Evolutionary conservation across 2,113 vertebrate genomes (phyloP), one percentile per base, ranked within the genome.

Genomic region (Origma solitaria): DNA sequence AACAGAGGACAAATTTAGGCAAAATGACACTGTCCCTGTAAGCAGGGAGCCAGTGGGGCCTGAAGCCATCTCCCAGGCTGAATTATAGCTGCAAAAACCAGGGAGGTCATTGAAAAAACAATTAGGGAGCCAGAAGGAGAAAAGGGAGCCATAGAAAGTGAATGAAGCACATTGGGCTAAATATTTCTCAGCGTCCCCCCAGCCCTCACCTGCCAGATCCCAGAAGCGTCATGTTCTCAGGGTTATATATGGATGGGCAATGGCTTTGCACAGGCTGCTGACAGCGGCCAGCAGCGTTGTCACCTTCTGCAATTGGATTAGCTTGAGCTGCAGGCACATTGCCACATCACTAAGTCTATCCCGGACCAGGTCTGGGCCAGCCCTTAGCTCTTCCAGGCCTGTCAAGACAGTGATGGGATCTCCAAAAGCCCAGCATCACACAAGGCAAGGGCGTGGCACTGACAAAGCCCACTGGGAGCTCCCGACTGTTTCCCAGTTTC

Each of bases 401-500:
- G 51, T 19, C n/a, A 70, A 70, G 45, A 37, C 38, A 56, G 62
- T 0, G 2, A 53, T 4, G 23, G 20, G 57, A 86, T 71, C 66
- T 50, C n/a, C 28, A 24, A 70, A 53, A 82, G 50, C 38, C 68
- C 75, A 77, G 37, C 27, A 75, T 9, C 57, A 77, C 28, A 53
- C 45, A 68, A 91, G 33, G 22, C 25, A 42, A 71, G 30, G 28
- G 50, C 65, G 5, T 40, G 23, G 18, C 64, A 57, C 13, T 40
- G 50, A 24, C 50, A 13, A 68, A 69, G 42, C 16, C 24, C 44
- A 4, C 42, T 31, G 33, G 4, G 33, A 70, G 19, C 13, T 73
- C 45, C 38, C 0, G 0, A 2, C 3, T 14, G 15, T 7, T 45
- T 82, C 25, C 35, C 0, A 0, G 30, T 42, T 94, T 62, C 38